These are phyloP conservation scores for Anastatus disparis DNA, from an alignment of 1,140 invertebrate genomes.

Conservation along the genomic window DNA sequence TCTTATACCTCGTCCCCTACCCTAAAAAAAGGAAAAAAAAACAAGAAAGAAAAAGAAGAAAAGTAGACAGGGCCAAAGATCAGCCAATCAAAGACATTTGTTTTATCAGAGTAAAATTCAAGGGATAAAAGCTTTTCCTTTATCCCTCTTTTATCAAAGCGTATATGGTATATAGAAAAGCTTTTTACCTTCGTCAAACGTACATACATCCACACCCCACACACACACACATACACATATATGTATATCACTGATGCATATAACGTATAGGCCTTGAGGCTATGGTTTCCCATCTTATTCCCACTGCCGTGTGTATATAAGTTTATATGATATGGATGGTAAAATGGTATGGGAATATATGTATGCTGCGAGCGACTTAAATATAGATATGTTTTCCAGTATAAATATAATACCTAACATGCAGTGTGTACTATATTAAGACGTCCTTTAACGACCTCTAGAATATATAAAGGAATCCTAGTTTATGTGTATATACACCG, in stretches of 20 bases:
- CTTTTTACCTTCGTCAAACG: no score
- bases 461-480: no score
- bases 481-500: not conserved
- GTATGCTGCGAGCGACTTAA: not conserved
- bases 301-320: slow-evolving; percentile 40
- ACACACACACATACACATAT: no score
- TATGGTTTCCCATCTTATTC: slow-evolving; percentile 60
- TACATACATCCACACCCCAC: no score
- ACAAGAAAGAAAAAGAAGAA: not conserved
- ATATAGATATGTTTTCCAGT: slow-evolving; percentile 11
- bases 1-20: not conserved
- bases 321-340: slow-evolving; percentile 56
- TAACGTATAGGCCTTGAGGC: slow-evolving; percentile 50
- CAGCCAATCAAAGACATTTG: slow-evolving; percentile 49
- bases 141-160: no score
- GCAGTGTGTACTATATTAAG: no score
- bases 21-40: not conserved
- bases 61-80: not conserved
- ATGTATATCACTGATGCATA: not conserved
- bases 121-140: no score
- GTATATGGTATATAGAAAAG: no score
- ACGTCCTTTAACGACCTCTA: not conserved
- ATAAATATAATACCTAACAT: slow-evolving; percentile 24
- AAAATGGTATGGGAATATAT: slow-evolving; percentile 46
- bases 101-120: slow-evolving; percentile 51